These are phyloP conservation scores for Columba livia DNA, from an alignment of 2,113 vertebrate genomes.

Conservation along the genomic window DNA sequence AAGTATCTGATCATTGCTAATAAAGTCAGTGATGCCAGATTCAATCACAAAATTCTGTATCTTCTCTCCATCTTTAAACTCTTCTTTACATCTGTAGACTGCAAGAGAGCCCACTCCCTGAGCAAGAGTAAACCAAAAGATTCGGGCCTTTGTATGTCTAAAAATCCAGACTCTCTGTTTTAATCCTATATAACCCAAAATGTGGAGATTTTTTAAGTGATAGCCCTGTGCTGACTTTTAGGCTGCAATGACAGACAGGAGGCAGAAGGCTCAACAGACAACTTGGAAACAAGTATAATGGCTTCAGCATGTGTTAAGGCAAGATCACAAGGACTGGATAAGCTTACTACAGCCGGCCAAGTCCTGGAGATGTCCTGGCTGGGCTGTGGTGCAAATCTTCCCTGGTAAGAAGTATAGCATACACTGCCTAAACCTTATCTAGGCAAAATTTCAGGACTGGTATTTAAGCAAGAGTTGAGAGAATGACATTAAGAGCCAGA, in stretches of 20 bases:
- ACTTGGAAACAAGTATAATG: background rate
- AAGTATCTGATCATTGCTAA: background rate
- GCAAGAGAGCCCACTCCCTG: background rate
- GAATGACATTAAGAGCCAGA: background rate
- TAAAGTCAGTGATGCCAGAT: background rate
- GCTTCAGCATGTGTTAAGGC: background rate
- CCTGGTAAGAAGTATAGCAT: background rate
- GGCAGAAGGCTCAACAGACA: slow-evolving; percentile 1
- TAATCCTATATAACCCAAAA: background rate
- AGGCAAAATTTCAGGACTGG: background rate
- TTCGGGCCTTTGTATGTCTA: background rate
- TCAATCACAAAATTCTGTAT: background rate
- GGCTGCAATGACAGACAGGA: background rate
- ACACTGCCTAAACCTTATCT: background rate
- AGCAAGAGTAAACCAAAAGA: background rate
- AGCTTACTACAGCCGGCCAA: background rate
- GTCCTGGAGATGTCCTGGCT: background rate
- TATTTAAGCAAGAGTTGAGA: background rate
- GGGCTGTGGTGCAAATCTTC: background rate
- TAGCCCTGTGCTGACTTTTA: background rate
- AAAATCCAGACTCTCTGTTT: background rate
- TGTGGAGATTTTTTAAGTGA: background rate
- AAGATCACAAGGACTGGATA: background rate
- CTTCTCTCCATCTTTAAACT: background rate
- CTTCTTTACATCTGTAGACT: background rate